Conservation (phyloP, 1,140 invertebrate genomes). For the Anthonomus grandis region DNA sequence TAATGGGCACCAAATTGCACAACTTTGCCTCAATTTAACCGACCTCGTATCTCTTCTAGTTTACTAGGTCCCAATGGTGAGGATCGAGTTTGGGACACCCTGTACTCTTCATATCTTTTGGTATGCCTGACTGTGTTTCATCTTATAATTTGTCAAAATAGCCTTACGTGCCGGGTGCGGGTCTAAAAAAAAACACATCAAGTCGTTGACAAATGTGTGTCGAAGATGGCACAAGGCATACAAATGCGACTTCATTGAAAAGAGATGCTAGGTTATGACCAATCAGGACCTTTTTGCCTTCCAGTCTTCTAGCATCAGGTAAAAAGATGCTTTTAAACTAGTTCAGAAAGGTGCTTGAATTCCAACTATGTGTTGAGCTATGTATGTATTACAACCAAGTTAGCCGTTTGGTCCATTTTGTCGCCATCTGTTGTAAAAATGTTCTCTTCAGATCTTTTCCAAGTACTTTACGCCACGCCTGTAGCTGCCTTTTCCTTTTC, state of each 20-base stretch:
- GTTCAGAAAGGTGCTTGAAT: too few relatives aligned
- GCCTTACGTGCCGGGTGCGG: not conserved
- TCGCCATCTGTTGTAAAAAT: conserved; percentile 28
- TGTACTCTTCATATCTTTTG: too few relatives aligned
- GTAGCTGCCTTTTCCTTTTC: conserved; percentile 3
- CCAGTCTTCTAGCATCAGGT: conserved; percentile 2
- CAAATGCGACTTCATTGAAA: conserved; percentile 4
- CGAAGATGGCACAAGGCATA: conserved; percentile 1
- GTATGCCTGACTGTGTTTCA: too few relatives aligned
- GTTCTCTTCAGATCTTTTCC: not conserved
- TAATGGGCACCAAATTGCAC: too few relatives aligned
- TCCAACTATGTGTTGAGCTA: too few relatives aligned
- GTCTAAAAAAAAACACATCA: too few relatives aligned
- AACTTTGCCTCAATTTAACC: too few relatives aligned
- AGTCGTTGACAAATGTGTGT: conserved; percentile 6
- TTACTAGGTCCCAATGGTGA: too few relatives aligned
- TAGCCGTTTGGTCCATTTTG: conserved; percentile 4
- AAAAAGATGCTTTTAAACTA: conserved; percentile 1
- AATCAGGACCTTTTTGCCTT: conserved; percentile 1
- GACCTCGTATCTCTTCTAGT: too few relatives aligned
- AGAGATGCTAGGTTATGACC: conserved; percentile 1
- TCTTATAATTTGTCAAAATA: too few relatives aligned
- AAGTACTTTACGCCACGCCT: conserved; percentile 3
- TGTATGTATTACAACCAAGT: not conserved
- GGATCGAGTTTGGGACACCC: too few relatives aligned